These are phyloP conservation scores for Drosophila flavopinicola DNA, from an alignment of 2,888 invertebrate species.

Conservation along the genomic window DNA sequence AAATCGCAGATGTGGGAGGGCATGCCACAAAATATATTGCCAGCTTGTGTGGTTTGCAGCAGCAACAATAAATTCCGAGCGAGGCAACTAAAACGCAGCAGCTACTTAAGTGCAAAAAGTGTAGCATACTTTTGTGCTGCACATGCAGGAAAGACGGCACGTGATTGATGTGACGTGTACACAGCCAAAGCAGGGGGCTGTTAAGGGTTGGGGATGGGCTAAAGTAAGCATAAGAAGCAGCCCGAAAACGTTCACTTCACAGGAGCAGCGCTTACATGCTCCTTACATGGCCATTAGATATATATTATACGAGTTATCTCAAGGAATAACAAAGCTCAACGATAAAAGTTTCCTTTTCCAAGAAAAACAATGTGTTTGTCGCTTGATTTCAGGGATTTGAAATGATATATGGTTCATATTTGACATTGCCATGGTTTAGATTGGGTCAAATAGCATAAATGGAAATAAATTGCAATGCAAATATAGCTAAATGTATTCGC, in stretches of 20 bases:
- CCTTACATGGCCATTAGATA: conserved; percentile 64
- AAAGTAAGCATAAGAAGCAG: conserved; percentile 1
- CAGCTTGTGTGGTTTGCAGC: conserved; percentile 49
- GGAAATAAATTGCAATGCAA: not conserved
- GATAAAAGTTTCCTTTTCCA: conserved; percentile 36
- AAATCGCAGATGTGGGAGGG: conserved; percentile 55
- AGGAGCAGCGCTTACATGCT: conserved; percentile 41
- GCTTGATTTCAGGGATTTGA: conserved; percentile 23
- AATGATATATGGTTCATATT: conserved; percentile 34
- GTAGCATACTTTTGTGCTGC: conserved; percentile 70
- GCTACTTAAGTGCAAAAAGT: conserved; percentile 61
- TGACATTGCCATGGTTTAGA: conserved; percentile 14
- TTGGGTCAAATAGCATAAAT: not conserved
- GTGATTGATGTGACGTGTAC: conserved; percentile 67
- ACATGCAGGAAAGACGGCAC: conserved; percentile 56
- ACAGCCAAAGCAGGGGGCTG: not conserved
- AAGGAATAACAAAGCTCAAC: conserved; percentile 28
- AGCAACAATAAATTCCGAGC: conserved; percentile 40
- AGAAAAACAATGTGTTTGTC: conserved; percentile 30
- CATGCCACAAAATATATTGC: conserved; percentile 57
- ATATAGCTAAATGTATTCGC: not conserved
- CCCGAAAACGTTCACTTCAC: conserved; percentile 21
- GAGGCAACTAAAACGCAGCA: conserved; percentile 24
- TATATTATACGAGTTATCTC: conserved; percentile 44
- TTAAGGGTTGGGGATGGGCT: not conserved